Evolutionary conservation across 2,888 invertebrate species (phyloP).

Genomic region (Synanthedon myopaeformis): DNA sequence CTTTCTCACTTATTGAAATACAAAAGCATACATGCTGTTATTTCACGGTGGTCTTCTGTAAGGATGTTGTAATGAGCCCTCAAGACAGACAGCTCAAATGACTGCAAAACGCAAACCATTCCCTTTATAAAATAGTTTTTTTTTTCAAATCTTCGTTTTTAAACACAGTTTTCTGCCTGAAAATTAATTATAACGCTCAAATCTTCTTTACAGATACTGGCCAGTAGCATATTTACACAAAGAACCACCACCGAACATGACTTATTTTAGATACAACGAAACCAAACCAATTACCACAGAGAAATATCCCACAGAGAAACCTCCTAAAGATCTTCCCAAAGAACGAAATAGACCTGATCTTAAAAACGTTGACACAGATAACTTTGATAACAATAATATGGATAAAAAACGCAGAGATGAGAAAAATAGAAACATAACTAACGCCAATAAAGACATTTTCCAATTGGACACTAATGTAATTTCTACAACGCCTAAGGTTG

Average conservation of each 20-base stretch:
- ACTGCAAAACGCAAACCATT: too few species aligned
- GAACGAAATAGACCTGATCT: neutral
- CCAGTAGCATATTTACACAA: slow-evolving; percentile 86
- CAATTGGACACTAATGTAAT: slow-evolving; percentile 18
- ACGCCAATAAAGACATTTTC: slow-evolving; percentile 20
- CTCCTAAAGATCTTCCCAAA: slow-evolving; percentile 1
- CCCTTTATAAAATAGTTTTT: too few species aligned
- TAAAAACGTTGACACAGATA: neutral
- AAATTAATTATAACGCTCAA: neutral
- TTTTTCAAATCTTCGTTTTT: too few species aligned
- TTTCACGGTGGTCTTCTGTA: too few species aligned
- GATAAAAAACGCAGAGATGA: slow-evolving; percentile 35
- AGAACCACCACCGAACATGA: slow-evolving; percentile 81
- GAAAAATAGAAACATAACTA: slow-evolving; percentile 37
- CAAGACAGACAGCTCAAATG: too few species aligned
- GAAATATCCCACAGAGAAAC: slow-evolving; percentile 4
- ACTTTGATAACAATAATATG: slow-evolving; percentile 9
- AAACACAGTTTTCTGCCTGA: too few species aligned
- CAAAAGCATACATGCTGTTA: too few species aligned
- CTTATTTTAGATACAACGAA: slow-evolving; percentile 61
- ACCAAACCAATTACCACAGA: slow-evolving; percentile 18
- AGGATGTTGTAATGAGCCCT: too few species aligned
- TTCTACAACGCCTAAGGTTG: slow-evolving; percentile 13
- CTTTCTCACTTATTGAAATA: too few species aligned
- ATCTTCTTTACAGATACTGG: slow-evolving; percentile 69